Conservation (phyloP, 2,113 vertebrate species). For the Emydocephalus ijimae region DNA sequence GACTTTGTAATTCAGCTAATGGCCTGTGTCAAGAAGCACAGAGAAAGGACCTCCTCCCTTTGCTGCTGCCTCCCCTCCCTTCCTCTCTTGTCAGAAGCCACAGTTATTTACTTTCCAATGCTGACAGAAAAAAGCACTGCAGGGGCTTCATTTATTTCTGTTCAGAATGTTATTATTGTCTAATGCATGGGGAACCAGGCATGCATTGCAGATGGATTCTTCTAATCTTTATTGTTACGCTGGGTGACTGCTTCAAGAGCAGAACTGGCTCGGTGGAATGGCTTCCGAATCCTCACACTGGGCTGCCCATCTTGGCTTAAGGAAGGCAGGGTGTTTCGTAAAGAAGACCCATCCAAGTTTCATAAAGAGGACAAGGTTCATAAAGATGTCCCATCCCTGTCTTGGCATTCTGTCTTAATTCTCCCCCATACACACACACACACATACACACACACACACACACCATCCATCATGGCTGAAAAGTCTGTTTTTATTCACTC, state of each 20-base stretch:
- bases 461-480: neutral
- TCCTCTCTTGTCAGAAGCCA: constrained; percentile 74
- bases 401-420: too few relatives aligned
- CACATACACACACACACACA: too few relatives aligned
- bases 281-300: neutral
- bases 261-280: neutral
- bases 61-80: constrained; percentile 62
- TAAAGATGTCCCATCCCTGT: neutral
- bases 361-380: neutral
- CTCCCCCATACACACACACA: too few relatives aligned
- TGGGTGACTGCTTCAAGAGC: constrained; percentile 27
- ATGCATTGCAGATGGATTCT: constrained; percentile 53
- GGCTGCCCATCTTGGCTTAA: neutral
- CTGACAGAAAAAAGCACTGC: constrained; percentile 77
- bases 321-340: neutral
- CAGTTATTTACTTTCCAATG: constrained; percentile 81
- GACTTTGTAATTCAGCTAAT: constrained; percentile 76
- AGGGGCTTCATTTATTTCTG: constrained; percentile 77
- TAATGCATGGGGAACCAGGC: constrained; percentile 65
- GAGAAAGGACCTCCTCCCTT: constrained; percentile 4
- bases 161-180: constrained; percentile 74
- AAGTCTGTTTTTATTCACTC: neutral
- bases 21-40: constrained; percentile 69
- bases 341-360: neutral
- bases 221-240: constrained; percentile 40